Conservation (phyloP, 2,888 invertebrate species). For the Drosophila kuntzei region DNA sequence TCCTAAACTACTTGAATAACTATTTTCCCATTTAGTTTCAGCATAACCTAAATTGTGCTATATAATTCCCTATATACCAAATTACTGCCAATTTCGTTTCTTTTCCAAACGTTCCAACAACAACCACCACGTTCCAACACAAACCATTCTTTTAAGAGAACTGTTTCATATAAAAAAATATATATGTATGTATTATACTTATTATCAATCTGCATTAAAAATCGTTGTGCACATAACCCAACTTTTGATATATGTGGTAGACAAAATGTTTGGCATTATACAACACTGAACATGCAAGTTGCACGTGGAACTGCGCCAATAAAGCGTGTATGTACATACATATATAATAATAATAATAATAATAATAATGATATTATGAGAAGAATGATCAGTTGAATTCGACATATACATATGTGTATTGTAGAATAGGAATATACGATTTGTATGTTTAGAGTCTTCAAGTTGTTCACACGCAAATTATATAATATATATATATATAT, state of each 20-base stretch:
- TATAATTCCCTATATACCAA: neutral
- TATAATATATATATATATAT: slow-evolving; percentile 8
- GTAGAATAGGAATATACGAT: slow-evolving; percentile 3
- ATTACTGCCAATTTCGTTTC: neutral
- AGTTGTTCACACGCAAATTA: slow-evolving; percentile 35
- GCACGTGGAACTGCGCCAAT: slow-evolving; percentile 3
- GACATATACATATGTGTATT: slow-evolving; percentile 7
- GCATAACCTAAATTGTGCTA: too few relatives aligned
- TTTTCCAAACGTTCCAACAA: neutral
- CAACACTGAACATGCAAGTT: slow-evolving; percentile 1
- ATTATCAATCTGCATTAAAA: too few relatives aligned
- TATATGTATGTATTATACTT: too few relatives aligned
- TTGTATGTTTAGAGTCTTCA: slow-evolving; percentile 16
- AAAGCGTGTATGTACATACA: slow-evolving; percentile 10
- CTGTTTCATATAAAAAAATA: too few relatives aligned
- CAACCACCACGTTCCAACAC: too few relatives aligned
- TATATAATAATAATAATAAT: slow-evolving; percentile 8
- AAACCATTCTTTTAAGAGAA: too few relatives aligned
- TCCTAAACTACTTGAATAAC: too few relatives aligned
- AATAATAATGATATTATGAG: slow-evolving; percentile 6
- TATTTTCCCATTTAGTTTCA: too few relatives aligned
- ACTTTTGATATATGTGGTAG: slow-evolving; percentile 5
- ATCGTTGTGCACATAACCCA: slow-evolving; percentile 2
- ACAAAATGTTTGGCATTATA: neutral
- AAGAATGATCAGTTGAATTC: slow-evolving; percentile 17